These are phyloP conservation scores for Phymatocera aterrima DNA, from an alignment of 2,888 invertebrate genomes.

Conservation along the genomic window DNA sequence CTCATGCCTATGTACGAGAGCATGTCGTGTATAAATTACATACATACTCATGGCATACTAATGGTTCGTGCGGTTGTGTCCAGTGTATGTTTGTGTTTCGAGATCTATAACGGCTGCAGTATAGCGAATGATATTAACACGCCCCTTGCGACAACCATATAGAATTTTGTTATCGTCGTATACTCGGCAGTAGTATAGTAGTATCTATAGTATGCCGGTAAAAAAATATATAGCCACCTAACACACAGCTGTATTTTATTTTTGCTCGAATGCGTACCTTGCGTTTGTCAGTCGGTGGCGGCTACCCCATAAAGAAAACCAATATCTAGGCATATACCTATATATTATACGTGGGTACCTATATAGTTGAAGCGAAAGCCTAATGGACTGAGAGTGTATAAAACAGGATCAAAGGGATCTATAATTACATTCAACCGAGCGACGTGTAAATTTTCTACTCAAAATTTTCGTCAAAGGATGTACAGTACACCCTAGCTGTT, in stretches of 20 bases:
- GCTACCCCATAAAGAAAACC: slow-evolving; percentile 44
- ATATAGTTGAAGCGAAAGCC: slow-evolving; percentile 47
- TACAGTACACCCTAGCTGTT: neutral
- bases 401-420: slow-evolving; percentile 54
- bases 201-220: neutral
- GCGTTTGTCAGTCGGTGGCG: slow-evolving; percentile 7
- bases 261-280: slow-evolving; percentile 20
- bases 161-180: neutral
- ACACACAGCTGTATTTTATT: slow-evolving; percentile 23
- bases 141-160: slow-evolving; percentile 15
- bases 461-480: slow-evolving; percentile 38
- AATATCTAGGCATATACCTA: too few relatives aligned
- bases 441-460: slow-evolving; percentile 45
- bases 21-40: too few relatives aligned
- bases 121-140: slow-evolving; percentile 10
- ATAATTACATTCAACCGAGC: slow-evolving; percentile 52
- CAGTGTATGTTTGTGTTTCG: neutral
- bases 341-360: too few relatives aligned
- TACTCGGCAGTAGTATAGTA: neutral
- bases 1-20: too few relatives aligned
- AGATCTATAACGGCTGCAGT: slow-evolving; percentile 18
- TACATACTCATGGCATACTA: too few relatives aligned
- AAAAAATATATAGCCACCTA: neutral
- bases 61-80: neutral
- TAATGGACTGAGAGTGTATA: slow-evolving; percentile 52